Conservation (phyloP, 2,888 invertebrate genomes). For the Troglohyphantes excavatus region DNA sequence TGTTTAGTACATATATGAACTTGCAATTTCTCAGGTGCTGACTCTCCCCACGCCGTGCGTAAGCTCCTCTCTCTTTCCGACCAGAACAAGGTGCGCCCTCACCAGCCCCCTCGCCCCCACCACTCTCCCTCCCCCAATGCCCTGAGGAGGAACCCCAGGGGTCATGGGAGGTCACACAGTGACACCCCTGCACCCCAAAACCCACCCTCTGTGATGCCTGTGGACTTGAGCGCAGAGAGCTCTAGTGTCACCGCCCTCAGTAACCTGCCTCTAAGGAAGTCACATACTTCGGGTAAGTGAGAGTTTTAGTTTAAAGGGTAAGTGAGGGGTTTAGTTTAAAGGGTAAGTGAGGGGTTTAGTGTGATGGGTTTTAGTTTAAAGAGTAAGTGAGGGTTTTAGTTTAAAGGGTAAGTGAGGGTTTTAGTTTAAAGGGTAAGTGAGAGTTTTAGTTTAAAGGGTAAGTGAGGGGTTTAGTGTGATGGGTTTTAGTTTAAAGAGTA, state of each 20-base stretch:
- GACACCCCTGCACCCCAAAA: conserved; percentile 88
- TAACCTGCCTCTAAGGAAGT: conserved; percentile 93
- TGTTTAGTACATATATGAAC: too few species aligned
- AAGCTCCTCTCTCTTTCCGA: conserved; percentile 93
- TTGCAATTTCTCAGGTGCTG: conserved; percentile 88
- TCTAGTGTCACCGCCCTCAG: conserved; percentile 96
- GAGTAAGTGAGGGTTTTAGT: too few species aligned
- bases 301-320: background rate
- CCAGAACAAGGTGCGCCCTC: conserved; percentile 89
- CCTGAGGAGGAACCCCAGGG: conserved; percentile 80
- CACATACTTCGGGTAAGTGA: conserved; percentile 83
- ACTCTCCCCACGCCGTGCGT: conserved; percentile 97
- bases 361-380: too few species aligned
- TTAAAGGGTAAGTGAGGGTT: too few species aligned
- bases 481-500: too few species aligned
- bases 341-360: too few species aligned
- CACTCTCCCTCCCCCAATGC: conserved; percentile 81
- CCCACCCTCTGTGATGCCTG: conserved; percentile 87
- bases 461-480: too few species aligned
- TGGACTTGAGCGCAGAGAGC: conserved; percentile 95
- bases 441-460: too few species aligned
- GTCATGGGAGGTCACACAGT: conserved; percentile 93
- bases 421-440: too few species aligned
- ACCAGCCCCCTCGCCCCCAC: conserved; percentile 88
- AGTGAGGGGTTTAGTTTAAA: too few species aligned